These are phyloP conservation scores for Choristoneura rosaceana DNA, from an alignment of 2,888 invertebrate species.

Conservation along the genomic window DNA sequence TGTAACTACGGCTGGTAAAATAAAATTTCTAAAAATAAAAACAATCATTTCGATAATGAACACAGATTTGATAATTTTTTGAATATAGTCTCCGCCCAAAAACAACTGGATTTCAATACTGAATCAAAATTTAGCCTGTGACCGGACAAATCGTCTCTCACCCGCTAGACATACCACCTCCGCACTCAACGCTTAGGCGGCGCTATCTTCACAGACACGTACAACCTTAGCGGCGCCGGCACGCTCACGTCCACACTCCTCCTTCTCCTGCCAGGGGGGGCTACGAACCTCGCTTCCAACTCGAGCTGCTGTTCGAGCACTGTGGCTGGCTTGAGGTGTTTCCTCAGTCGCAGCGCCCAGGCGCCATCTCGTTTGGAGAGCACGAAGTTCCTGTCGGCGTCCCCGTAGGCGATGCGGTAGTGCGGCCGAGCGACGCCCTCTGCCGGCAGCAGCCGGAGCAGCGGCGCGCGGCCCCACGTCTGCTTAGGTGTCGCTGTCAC, in stretches of 20 bases:
- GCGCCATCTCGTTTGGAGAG: slow-evolving; percentile 72
- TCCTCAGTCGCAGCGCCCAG: slow-evolving; percentile 71
- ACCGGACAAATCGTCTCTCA: background rate
- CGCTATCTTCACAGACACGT: slow-evolving; percentile 70
- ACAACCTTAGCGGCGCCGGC: slow-evolving; percentile 71
- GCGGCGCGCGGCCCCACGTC: slow-evolving; percentile 74
- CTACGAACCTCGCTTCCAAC: slow-evolving; percentile 73
- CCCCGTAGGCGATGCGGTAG: slow-evolving; percentile 75
- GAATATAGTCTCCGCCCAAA: too few relatives aligned
- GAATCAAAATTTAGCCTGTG: background rate
- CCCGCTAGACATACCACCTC: slow-evolving; percentile 12
- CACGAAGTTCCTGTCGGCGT: slow-evolving; percentile 63
- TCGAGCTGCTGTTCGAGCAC: slow-evolving; percentile 68
- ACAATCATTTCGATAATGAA: too few relatives aligned
- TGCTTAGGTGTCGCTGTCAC: slow-evolving; percentile 64
- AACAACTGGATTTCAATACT: background rate
- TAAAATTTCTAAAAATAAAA: too few relatives aligned
- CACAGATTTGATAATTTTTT: too few relatives aligned
- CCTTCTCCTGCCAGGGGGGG: slow-evolving; percentile 50
- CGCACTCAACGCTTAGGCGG: slow-evolving; percentile 55
- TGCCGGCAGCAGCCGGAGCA: slow-evolving; percentile 72
- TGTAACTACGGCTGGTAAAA: too few relatives aligned
- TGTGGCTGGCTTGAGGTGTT: slow-evolving; percentile 58
- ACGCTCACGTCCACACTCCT: slow-evolving; percentile 49
- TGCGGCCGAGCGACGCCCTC: slow-evolving; percentile 68